Evolutionary conservation across 2,113 vertebrate species (phyloP), one percentile per base, ranked within the genome.

Genomic region (Cavia aperea): DNA sequence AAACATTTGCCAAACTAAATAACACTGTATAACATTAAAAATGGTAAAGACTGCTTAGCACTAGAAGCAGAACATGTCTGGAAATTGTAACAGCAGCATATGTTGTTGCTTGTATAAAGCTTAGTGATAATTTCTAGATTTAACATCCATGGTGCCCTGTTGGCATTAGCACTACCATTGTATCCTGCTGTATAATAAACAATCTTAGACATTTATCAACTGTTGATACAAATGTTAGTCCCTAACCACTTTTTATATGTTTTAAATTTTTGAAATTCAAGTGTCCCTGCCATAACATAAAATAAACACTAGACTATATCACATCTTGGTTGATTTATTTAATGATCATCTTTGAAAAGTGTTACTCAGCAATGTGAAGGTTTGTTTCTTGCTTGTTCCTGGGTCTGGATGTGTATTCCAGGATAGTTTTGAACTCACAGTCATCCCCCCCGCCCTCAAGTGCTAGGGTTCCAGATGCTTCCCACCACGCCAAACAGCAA

Each of bases 161-260:
- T 96, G 97, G 97, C 98, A 97, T 98, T 98, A 97, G 98, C 98
- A 98, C 97, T 98, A 97, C 97, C 98, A 97, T 98, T 98, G 97
- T 98, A 98, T 94, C 97, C 97, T 98, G 97, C 97, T 98, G 98
- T 98, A 98, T 97, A 97, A 98, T 98, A 98, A 98, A 98, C 96
- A 98, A 98, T 98, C 98, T 97, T 97, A 98, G 96, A 97, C 98
- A 97, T 98, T 98, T 98, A 98, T 98, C 98, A 98, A 97, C 97
- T 98, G 98, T 98, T 98, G 98, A 98, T 98, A 98, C 81, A 98
- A 97, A 98, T 98, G 98, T 98, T 98, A 97, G 97, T 97, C 98
- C 98, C 97, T 98, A 98, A 98, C 97, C 97, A 98, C 98, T 98
- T 99, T 99, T 98, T 98, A 98, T 99, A 98, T 99, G 98, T 99